These are phyloP conservation scores for Ceratina australensis DNA, from an alignment of 1,140 invertebrate species.

Conservation along the genomic window DNA sequence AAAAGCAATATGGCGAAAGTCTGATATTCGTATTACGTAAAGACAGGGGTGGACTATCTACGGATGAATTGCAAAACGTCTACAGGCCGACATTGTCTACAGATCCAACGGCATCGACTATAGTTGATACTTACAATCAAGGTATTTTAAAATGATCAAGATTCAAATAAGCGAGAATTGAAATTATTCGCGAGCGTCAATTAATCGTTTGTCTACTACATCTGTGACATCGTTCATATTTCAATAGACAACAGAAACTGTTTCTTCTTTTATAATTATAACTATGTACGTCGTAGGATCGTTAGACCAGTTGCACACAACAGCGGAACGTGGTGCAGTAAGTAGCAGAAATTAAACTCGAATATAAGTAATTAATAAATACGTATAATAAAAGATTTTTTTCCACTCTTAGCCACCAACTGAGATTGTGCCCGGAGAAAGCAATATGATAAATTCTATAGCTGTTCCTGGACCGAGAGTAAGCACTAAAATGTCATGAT, in stretches of 20 bases:
- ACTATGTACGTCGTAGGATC: neutral
- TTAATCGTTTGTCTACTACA: neutral
- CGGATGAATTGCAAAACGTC: slow-evolving; percentile 6
- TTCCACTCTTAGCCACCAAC: slow-evolving; percentile 43
- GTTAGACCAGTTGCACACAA: neutral
- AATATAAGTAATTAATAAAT: neutral
- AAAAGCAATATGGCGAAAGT: neutral
- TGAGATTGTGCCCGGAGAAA: slow-evolving; percentile 64
- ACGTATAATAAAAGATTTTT: neutral
- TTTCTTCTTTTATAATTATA: neutral
- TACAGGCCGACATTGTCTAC: slow-evolving; percentile 35
- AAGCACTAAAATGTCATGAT: slow-evolving; percentile 12
- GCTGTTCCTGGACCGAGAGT: slow-evolving; percentile 60
- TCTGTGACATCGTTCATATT: neutral
- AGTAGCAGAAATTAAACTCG: slow-evolving; percentile 8
- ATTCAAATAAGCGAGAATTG: no score
- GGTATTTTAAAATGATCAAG: slow-evolving; percentile 17
- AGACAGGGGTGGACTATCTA: slow-evolving; percentile 20
- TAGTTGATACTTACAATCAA: slow-evolving; percentile 36
- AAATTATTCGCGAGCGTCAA: no score
- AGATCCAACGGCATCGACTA: slow-evolving; percentile 38
- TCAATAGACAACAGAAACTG: neutral
- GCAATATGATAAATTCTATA: slow-evolving; percentile 59
- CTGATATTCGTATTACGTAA: slow-evolving; percentile 10
- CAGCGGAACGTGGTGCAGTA: slow-evolving; percentile 26